Base-by-base conservation (phyloP, 2,797 vertebrate genomes). In the Smutsia temminckii region DNA sequence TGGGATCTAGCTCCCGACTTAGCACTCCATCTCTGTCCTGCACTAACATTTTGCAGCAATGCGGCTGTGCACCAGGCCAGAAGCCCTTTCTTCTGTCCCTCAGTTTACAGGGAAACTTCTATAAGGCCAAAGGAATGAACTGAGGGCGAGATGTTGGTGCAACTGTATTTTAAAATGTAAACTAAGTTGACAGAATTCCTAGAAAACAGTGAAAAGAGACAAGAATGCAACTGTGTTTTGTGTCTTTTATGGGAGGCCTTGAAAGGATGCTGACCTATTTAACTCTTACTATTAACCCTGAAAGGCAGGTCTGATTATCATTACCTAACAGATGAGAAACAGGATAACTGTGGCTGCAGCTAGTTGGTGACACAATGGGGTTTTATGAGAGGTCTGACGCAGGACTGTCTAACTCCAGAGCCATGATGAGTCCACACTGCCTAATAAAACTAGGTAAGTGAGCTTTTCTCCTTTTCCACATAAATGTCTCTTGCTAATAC, bases 221-320 rank as follows among this genome's bases (percentile, higher is more conserved):
- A 23, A 57, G 14, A 71, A 49, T 16, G 57, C 40, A 71, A 25
- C 17, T 2, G 13, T 2, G 14, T 5, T 20, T 5, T 32, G 5
- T 1, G 3, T 18, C 16, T 13, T 4, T 16, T 6, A 11, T 0
- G 0, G 25, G 66, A 51, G 16, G n/a, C 14, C 32, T 12, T 20
- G 5, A 34, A 74, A 91, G 8, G 63, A 32, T 4, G 13, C 16
- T 72, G 79, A 68, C 17, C 49, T 72, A 32, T 5, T 13, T 6
- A 55, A 53, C 46, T 63, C 59, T 89, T 49, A 7, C 3, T 6
- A 9, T 17, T 55, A 51, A 1, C 61, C 59, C 53, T 2, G 34
- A 72, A 37, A 75, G 64, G 40, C 16, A 37, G n/a, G 21, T 23
- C 0, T 53, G 46, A 59, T 37, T 25, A 46, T 29, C 12, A 18